Conservation (phyloP, 2,797 vertebrate species). For the Typhlichthys subterraneus region DNA sequence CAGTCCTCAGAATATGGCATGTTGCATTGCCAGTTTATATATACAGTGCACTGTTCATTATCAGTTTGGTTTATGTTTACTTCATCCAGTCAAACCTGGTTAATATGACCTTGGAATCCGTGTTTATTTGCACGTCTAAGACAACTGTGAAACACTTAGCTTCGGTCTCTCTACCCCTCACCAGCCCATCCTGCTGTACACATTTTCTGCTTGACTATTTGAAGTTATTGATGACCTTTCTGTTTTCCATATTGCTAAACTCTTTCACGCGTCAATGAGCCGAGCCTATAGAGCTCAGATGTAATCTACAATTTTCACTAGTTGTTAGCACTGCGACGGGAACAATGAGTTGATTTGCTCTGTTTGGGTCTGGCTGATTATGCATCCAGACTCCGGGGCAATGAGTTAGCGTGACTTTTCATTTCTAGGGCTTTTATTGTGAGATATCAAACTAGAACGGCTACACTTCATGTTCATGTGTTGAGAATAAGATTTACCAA, state of each 20-base stretch:
- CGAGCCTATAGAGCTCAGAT: constrained; percentile 70
- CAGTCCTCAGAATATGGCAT: background rate
- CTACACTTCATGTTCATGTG: background rate
- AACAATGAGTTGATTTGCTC: constrained; percentile 63
- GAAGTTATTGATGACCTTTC: constrained; percentile 87
- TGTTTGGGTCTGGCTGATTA: constrained; percentile 49
- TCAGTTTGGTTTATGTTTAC: constrained; percentile 23
- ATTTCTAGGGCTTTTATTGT: constrained; percentile 44
- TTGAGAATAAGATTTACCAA: constrained; percentile 14
- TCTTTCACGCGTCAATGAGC: constrained; percentile 75
- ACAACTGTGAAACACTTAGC: constrained; percentile 70
- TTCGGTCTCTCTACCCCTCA: constrained; percentile 41
- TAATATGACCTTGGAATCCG: constrained; percentile 33
- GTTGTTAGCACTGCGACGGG: constrained; percentile 66
- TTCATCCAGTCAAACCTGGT: constrained; percentile 34
- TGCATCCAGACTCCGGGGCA: constrained; percentile 40
- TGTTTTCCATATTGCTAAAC: constrained; percentile 80
- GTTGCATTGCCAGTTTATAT: no score
- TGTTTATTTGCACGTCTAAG: constrained; percentile 22
- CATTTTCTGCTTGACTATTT: constrained; percentile 84
- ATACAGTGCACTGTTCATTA: background rate
- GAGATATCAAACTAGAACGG: constrained; percentile 40
- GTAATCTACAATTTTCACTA: constrained; percentile 75
- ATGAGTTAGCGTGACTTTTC: constrained; percentile 58
- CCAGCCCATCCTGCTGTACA: constrained; percentile 65